Percentiles rank a stretch among this genome's conserved stretches.
These are phyloP conservation scores for Myanophis thanlyinensis DNA, from an alignment of 2,113 vertebrate genomes.

Conservation along the genomic window DNA sequence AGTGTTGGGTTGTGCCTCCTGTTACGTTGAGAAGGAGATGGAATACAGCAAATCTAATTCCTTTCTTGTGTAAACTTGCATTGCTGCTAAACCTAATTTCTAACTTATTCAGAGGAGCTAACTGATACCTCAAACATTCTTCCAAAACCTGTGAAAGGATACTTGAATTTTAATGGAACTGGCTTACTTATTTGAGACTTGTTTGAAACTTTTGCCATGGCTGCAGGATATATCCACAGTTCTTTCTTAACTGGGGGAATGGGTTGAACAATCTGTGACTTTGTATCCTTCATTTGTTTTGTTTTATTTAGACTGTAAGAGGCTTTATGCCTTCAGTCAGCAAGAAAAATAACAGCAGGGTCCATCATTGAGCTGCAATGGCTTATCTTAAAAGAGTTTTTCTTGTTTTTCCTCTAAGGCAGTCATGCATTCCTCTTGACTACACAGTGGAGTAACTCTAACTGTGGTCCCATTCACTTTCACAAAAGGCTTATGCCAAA, in stretches of 20 bases:
- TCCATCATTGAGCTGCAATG: conserved; percentile 69
- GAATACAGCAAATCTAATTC: conserved; percentile 78
- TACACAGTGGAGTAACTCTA: conserved; percentile 71
- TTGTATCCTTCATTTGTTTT: conserved; percentile 72
- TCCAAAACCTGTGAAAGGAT: conserved; percentile 77
- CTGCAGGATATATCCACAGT: conserved; percentile 75
- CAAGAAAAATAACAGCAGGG: conserved; percentile 64
- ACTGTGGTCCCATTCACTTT: conserved; percentile 69
- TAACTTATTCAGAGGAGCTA: conserved; percentile 78
- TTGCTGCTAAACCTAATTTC: conserved; percentile 77
- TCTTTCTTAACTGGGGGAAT: conserved; percentile 69
- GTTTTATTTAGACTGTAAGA: conserved; percentile 78
- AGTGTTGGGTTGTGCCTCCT: conserved; percentile 77
- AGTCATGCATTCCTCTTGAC: conserved; percentile 61
- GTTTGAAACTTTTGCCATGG: conserved; percentile 92
- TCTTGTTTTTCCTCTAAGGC: conserved; percentile 68
- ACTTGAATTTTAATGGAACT: conserved; percentile 76
- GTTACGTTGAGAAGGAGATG: conserved; percentile 78
- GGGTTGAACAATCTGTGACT: conserved; percentile 64
- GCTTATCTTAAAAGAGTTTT: conserved; percentile 74
- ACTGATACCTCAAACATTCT: conserved; percentile 74
- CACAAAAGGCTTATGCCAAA: conserved; percentile 72
- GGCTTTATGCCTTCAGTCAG: conserved; percentile 78
- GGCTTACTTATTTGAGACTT: conserved; percentile 78
- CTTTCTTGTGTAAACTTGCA: conserved; percentile 75